phyloP scores from a whole-genome alignment of 2,888 invertebrate genomes.

The Dasysyrphus albostriatus region DNA sequence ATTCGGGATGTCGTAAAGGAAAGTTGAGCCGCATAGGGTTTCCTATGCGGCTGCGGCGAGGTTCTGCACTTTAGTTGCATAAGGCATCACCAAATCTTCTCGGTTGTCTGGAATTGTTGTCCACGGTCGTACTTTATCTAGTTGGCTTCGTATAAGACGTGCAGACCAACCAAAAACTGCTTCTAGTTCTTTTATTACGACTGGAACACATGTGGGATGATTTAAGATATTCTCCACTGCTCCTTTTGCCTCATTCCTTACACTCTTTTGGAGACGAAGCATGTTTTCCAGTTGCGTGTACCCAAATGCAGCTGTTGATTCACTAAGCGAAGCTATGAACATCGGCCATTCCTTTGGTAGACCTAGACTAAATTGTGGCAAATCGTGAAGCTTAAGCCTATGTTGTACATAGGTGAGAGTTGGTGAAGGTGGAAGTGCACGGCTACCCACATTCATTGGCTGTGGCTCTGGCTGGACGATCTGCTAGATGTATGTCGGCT shows the following conservation, averaged over 20 bases:
- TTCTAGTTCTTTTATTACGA: constrained; percentile 52
- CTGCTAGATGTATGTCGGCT: not conserved
- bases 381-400: constrained; percentile 42
- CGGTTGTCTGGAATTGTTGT: not conserved
- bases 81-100: not conserved
- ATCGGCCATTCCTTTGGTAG: constrained; percentile 69
- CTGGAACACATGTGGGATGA: constrained; percentile 52
- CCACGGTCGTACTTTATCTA: constrained; percentile 40
- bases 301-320: constrained; percentile 44
- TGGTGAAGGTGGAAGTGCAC: not conserved
- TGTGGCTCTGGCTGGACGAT: not conserved
- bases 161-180: constrained; percentile 62
- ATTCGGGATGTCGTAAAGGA: too few relatives aligned
- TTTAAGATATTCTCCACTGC: constrained; percentile 58
- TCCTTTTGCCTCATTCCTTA: constrained; percentile 49
- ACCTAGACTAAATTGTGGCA: constrained; percentile 65
- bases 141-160: constrained; percentile 57
- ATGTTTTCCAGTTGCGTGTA: constrained; percentile 60
- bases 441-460: not conserved
- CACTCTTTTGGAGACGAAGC: constrained; percentile 43
- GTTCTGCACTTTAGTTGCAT: not conserved
- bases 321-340: constrained; percentile 56
- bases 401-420: not conserved
- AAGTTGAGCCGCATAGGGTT: too few relatives aligned
- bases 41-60: too few relatives aligned